phyloP scores from a whole-genome alignment of 2,113 vertebrate species.

The Amblyornis subalaris region DNA sequence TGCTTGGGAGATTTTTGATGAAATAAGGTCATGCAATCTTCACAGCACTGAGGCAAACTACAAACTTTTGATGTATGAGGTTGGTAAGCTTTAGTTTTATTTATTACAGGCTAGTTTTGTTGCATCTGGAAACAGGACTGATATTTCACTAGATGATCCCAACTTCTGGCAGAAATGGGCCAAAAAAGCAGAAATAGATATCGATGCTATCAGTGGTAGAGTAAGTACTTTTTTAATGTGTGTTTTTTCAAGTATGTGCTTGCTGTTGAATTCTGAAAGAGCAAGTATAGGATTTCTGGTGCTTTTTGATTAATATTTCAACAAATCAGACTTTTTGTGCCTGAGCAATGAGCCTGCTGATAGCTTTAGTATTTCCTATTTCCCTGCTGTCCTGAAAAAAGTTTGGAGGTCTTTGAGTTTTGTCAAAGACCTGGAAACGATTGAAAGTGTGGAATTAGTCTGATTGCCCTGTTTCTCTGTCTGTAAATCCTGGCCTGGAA shows the following conservation, averaged over 20 bases:
- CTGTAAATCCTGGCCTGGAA: neutral
- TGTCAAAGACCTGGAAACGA: neutral
- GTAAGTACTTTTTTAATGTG: slow-evolving; percentile 74
- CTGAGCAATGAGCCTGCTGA: neutral
- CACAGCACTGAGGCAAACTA: neutral
- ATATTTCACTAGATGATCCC: slow-evolving; percentile 97
- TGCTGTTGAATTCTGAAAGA: neutral
- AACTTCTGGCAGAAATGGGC: slow-evolving; percentile 99
- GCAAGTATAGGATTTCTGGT: neutral
- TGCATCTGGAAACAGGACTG: slow-evolving; percentile 96
- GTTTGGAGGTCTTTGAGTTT: neutral
- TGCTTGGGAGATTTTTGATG: neutral
- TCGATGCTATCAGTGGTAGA: slow-evolving; percentile 91
- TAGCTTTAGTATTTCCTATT: neutral
- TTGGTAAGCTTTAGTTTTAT: slow-evolving; percentile 6
- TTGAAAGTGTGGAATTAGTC: neutral
- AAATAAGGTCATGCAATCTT: neutral
- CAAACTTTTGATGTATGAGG: neutral
- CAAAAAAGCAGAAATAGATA: slow-evolving; percentile 96
- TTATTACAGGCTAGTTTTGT: slow-evolving; percentile 95
- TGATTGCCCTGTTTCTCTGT: neutral
- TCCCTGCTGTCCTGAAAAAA: neutral
- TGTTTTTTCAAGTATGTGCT: neutral
- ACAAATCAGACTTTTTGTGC: neutral
- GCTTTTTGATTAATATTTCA: neutral